phyloP scores from a whole-genome alignment of 1,140 invertebrate genomes.

The Lasaia peninsularis region DNA sequence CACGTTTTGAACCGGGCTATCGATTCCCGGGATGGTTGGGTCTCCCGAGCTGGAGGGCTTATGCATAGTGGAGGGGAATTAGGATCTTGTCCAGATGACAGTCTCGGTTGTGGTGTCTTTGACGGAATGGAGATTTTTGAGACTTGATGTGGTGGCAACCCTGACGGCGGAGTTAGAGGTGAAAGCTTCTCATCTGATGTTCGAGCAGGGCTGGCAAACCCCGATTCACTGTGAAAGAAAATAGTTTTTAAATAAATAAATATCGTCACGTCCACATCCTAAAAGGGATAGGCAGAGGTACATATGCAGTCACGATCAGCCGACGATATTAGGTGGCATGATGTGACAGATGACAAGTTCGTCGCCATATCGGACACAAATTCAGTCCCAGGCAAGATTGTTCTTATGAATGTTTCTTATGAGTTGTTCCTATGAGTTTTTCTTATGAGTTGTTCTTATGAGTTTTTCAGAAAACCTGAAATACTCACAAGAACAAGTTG shows the following conservation, averaged over 20 bases:
- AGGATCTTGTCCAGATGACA: slow-evolving; percentile 38
- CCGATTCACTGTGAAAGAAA: slow-evolving; percentile 58
- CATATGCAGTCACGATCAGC: too few relatives aligned
- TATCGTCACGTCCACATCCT: too few relatives aligned
- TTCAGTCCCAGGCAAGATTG: too few relatives aligned
- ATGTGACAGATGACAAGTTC: too few relatives aligned
- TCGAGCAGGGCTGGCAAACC: slow-evolving; percentile 69
- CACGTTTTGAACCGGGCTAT: slow-evolving; percentile 73
- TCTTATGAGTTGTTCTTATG: too few relatives aligned
- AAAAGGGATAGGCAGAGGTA: too few relatives aligned
- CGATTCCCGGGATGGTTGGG: slow-evolving; percentile 55
- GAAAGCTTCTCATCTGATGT: slow-evolving; percentile 60
- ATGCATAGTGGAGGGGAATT: slow-evolving; percentile 65
- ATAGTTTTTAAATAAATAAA: background rate
- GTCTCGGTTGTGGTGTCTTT: slow-evolving; percentile 31
- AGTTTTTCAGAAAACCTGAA: too few relatives aligned
- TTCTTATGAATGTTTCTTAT: too few relatives aligned
- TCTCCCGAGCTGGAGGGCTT: slow-evolving; percentile 60
- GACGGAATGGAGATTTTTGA: slow-evolving; percentile 30
- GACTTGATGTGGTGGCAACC: slow-evolving; percentile 21
- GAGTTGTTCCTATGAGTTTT: too few relatives aligned
- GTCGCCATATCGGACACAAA: too few relatives aligned
- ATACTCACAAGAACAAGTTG: too few relatives aligned
- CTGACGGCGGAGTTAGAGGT: slow-evolving; percentile 57
- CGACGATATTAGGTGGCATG: too few relatives aligned